Evolutionary conservation across 2,888 invertebrate genomes (phyloP), one percentile per base, ranked within the genome.

Genomic region (Caenorhabditis sp.): DNA sequence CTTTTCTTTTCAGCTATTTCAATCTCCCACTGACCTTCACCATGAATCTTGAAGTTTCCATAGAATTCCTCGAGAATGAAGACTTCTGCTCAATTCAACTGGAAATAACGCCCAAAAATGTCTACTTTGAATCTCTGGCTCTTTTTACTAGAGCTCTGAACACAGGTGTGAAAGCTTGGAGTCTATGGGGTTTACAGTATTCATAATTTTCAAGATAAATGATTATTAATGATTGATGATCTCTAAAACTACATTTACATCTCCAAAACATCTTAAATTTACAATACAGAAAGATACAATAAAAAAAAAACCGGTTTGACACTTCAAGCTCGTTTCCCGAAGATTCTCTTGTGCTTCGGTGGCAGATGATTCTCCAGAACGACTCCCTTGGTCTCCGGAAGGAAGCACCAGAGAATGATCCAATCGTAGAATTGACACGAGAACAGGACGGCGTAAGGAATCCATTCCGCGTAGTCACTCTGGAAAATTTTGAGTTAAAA

Each of bases 321-420:
- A 22, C 2, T 28, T 68, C 44, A 73, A 1, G 80, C 44, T 1
- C 80, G 66, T 28, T 79, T 82, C 19, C 79, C 74, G 49, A 85
- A 85, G 14, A 85, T 80, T 24, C 85, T 47, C 41, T 83, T 68
- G 44, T 85, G 59, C 28, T 85, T 85, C 24, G 85, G 85, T 14
- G 85, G 85, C 12, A 85, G 47, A 75, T 85, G 82, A 51, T 85
- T 83, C 44, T 82, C 74, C 49, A 85, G 63, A 38, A 54, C 38
- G 24, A 73, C 75, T 51, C 83, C 83, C 58, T 85, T 85, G 1
- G 85, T 83, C 73, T 85, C 85, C 22, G 85, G 85, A 16, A 85
- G 59, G 64, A 83, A 74, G 2, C 77, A 26, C 16, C 59, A 44
- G 16, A 82, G 47, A 16, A 75, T 38, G 16, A 85, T 69, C 28